Percentiles rank a stretch among this genome's conserved stretches.
These are phyloP conservation scores for Allolobophora icterica DNA, from an alignment of 2,888 invertebrate species.

Conservation along the genomic window DNA sequence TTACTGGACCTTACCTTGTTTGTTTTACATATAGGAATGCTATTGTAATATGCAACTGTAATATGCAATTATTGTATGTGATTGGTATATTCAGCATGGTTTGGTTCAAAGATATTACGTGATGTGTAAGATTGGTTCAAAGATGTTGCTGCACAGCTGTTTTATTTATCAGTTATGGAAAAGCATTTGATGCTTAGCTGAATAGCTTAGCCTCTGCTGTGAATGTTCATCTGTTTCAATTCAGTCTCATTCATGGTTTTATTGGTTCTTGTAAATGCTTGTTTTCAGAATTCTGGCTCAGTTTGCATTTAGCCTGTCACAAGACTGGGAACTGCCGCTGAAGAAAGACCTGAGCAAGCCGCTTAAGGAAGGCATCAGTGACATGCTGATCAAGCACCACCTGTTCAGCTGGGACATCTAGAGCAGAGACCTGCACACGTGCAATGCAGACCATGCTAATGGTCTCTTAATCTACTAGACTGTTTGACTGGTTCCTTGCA, in stretches of 20 bases:
- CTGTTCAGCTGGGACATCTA: constrained; percentile 51
- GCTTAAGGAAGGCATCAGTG: constrained; percentile 76
- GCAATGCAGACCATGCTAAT: background rate
- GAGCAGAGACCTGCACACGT: background rate
- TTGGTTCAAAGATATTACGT: too few species aligned
- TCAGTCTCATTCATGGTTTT: background rate
- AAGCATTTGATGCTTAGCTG: background rate
- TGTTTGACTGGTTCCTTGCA: background rate
- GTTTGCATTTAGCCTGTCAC: constrained; percentile 94
- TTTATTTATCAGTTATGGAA: background rate
- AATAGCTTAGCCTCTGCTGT: background rate
- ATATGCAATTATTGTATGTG: background rate
- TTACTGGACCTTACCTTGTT: too few species aligned
- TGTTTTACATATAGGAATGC: background rate
- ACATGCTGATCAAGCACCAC: constrained; percentile 95
- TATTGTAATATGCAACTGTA: background rate
- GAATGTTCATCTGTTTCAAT: background rate
- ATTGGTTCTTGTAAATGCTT: background rate
- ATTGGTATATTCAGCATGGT: background rate
- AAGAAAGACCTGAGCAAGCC: constrained; percentile 56
- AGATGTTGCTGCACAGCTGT: background rate
- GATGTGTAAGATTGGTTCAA: background rate
- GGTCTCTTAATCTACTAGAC: background rate
- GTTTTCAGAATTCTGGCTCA: constrained; percentile 81
- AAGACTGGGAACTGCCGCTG: constrained; percentile 91